phyloP scores from a whole-genome alignment of 2,888 invertebrate genomes.

The Leptinotarsa rubiginosa region DNA sequence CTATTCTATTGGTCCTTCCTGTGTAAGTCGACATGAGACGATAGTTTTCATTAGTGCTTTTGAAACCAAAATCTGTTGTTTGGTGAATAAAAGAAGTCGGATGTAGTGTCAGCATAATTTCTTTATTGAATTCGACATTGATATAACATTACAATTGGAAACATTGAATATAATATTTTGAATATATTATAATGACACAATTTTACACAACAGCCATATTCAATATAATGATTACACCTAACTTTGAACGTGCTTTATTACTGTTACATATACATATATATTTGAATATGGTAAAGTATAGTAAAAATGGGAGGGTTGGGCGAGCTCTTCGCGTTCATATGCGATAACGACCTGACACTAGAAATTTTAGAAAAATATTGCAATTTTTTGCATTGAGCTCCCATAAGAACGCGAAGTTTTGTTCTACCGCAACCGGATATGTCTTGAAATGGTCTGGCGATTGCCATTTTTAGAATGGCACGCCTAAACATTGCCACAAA shows the following conservation, averaged over 20 bases:
- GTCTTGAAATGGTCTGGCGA: slow-evolving; percentile 67
- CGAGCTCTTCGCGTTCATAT: slow-evolving; percentile 62
- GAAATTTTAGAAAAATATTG: slow-evolving; percentile 64
- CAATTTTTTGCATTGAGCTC: slow-evolving; percentile 53
- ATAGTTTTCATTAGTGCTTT: no score
- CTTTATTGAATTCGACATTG: slow-evolving; percentile 62
- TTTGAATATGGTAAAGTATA: slow-evolving; percentile 61
- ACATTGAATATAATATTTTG: slow-evolving; percentile 62
- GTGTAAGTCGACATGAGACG: no score
- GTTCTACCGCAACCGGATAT: slow-evolving; percentile 63
- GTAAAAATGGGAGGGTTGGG: slow-evolving; percentile 63
- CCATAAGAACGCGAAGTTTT: slow-evolving; percentile 63
- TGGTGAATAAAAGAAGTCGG: slow-evolving; percentile 23
- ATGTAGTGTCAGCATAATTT: slow-evolving; percentile 58
- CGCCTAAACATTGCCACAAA: slow-evolving; percentile 62
- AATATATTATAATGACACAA: slow-evolving; percentile 60
- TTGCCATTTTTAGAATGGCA: slow-evolving; percentile 53
- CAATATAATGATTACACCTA: slow-evolving; percentile 52
- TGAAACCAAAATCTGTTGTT: no score
- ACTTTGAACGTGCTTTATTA: slow-evolving; percentile 50
- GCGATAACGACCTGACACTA: slow-evolving; percentile 67
- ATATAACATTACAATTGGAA: slow-evolving; percentile 64
- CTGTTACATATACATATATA: slow-evolving; percentile 52
- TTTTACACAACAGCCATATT: slow-evolving; percentile 64
- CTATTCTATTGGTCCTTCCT: no score